Evolutionary conservation across 2,797 vertebrate species (phyloP).

Genomic region (Loriculus beryllinus): DNA sequence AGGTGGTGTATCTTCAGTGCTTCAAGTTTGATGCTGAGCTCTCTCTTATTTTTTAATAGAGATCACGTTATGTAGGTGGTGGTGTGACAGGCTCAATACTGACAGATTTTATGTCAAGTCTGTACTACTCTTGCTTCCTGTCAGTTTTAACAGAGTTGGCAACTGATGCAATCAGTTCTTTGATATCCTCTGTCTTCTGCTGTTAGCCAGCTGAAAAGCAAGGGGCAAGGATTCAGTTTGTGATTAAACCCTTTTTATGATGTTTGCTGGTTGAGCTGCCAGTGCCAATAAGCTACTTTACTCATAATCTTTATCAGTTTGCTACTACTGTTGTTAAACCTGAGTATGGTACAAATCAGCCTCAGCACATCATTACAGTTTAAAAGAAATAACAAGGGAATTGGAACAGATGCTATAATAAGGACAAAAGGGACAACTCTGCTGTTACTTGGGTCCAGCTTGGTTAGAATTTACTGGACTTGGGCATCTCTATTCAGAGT

Average conservation of each 20-base stretch:
- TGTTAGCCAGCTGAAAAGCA: background rate
- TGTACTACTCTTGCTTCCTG: background rate
- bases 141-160: background rate
- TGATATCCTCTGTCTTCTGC: background rate
- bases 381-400: background rate
- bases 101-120: background rate
- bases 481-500: background rate
- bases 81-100: background rate
- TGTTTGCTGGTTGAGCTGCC: slow-evolving; percentile 2
- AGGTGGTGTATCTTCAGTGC: background rate
- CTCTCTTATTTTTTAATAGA: background rate
- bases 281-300: background rate
- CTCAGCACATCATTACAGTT: background rate
- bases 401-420: background rate
- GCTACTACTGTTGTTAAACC: background rate
- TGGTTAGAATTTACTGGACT: background rate
- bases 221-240: background rate
- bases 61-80: accelerated
- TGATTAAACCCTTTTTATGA: background rate
- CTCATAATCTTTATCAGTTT: slow-evolving; percentile 17
- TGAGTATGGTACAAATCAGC: background rate
- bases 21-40: background rate
- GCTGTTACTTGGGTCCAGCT: background rate
- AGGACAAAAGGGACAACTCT: background rate
- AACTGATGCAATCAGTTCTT: background rate